These are phyloP conservation scores for Caenorhabditis elegans DNA, from an alignment of 1,140 invertebrate species.

Conservation along the genomic window WBcel235 BX284605.5:2427001-2427500, in stretches of 20 bases:
- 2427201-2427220: too few relatives aligned
- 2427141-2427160: neutral
- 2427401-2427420: neutral
- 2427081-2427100: neutral
- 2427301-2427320: too few relatives aligned
- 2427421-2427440: neutral
- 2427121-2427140: neutral
- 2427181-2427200: too few relatives aligned
- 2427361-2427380: neutral
- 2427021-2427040: neutral
- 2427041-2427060: neutral
- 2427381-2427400: neutral
- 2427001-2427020: neutral
- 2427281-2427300: too few relatives aligned
- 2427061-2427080: neutral
- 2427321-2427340: too few relatives aligned
- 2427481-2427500: neutral
- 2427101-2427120: neutral
- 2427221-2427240: too few relatives aligned
- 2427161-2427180: too few relatives aligned
- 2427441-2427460: neutral
- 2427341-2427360: too few relatives aligned
- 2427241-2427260: too few relatives aligned
- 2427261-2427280: too few relatives aligned
- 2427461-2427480: too few relatives aligned